phyloP scores from a whole-genome alignment of 2,797 vertebrate genomes.

The Chelonia mydas region DNA sequence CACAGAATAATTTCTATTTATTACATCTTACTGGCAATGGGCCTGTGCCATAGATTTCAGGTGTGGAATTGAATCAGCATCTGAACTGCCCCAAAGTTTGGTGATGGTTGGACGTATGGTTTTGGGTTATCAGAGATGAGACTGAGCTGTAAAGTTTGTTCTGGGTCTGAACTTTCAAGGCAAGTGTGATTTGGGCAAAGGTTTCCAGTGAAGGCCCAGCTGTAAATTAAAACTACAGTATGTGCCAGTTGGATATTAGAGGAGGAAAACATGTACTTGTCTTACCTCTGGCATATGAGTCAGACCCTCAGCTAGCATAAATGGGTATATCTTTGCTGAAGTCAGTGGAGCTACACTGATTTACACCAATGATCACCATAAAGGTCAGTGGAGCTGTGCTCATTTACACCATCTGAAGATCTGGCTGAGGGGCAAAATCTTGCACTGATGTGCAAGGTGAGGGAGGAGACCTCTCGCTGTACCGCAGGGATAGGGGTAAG shows the following conservation, averaged over 20 bases:
- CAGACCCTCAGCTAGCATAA: neutral
- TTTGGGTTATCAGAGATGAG: neutral
- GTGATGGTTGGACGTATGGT: neutral
- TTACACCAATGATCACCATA: neutral
- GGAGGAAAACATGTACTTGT: fast-evolving
- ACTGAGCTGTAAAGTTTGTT: neutral
- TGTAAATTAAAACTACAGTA: neutral
- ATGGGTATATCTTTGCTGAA: neutral
- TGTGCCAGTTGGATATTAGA: neutral
- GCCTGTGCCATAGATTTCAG: neutral
- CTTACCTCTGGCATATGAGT: neutral
- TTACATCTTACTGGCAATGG: neutral
- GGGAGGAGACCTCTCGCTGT: neutral
- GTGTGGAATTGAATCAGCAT: neutral
- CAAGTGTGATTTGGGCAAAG: neutral
- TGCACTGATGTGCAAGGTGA: fast-evolving
- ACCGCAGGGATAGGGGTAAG: fast-evolving
- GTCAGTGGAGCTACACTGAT: neutral
- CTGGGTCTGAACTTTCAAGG: neutral
- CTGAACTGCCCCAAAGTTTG: neutral
- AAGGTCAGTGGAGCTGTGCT: neutral
- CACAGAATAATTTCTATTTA: neutral
- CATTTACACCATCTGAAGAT: neutral
- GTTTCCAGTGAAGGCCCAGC: fast-evolving
- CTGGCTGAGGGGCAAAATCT: neutral